Conservation (phyloP, 2,113 vertebrate species). For the Silurus meridionalis region DNA sequence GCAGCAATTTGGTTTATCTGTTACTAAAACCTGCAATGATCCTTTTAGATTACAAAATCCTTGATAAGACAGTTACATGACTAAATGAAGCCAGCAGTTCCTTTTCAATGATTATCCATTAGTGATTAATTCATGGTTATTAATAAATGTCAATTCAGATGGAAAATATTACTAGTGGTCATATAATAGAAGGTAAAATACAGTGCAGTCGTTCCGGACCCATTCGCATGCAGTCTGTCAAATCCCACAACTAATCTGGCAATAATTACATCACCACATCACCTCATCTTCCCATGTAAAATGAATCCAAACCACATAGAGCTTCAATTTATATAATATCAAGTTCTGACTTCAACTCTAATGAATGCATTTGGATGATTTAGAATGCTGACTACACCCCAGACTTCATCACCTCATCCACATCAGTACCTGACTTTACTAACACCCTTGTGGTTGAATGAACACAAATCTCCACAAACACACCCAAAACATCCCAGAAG, state of each 20-base stretch:
- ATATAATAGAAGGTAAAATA: not conserved
- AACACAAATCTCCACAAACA: no score
- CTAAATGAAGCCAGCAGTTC: not conserved
- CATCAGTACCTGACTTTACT: no score
- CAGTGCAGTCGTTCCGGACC: not conserved
- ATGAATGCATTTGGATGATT: no score
- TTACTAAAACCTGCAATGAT: not conserved
- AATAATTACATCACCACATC: conserved; percentile 4
- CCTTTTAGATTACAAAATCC: not conserved
- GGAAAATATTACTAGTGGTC: not conserved
- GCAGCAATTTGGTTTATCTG: not conserved
- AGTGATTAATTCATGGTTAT: conserved; percentile 4
- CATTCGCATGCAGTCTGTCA: not conserved
- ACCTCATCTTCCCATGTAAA: not conserved
- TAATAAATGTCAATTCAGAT: conserved; percentile 6
- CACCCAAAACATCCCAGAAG: no score
- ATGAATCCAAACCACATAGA: not conserved
- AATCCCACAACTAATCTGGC: not conserved
- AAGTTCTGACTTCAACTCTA: not conserved
- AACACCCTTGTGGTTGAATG: no score
- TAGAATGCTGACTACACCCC: no score
- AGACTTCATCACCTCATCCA: no score
- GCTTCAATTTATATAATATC: not conserved
- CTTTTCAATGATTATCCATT: not conserved
- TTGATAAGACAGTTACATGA: not conserved